phyloP scores from a whole-genome alignment of 2,888 invertebrate species.

The Pterostichus madidus region DNA sequence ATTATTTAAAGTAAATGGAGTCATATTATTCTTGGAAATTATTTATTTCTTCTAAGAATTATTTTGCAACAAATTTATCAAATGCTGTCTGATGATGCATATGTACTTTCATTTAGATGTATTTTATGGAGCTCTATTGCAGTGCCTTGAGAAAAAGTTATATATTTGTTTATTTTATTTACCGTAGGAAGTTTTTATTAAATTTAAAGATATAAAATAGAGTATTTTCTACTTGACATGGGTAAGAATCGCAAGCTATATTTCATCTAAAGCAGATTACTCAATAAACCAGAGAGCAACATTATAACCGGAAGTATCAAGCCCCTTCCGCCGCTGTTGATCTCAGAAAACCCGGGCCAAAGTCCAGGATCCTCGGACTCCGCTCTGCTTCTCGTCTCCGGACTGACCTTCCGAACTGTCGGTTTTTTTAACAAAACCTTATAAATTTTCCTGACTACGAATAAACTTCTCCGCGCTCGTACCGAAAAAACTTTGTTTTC shows the following conservation, averaged over 20 bases:
- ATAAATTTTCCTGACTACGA: constrained; percentile 64
- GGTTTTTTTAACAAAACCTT: constrained; percentile 63
- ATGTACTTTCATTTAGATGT: too few species aligned
- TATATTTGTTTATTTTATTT: too few species aligned
- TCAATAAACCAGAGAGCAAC: constrained; percentile 38
- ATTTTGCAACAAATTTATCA: too few species aligned
- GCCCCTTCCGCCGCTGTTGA: not conserved
- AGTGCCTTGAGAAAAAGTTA: too few species aligned
- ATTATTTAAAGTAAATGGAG: too few species aligned
- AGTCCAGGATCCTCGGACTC: not conserved
- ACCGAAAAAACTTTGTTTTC: constrained; percentile 62
- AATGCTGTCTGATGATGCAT: too few species aligned
- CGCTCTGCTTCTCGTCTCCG: constrained; percentile 2
- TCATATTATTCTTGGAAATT: too few species aligned
- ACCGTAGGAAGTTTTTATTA: too few species aligned
- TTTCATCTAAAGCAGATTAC: constrained; percentile 54
- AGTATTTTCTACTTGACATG: constrained; percentile 20
- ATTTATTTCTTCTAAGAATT: too few species aligned
- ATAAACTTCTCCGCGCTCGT: constrained; percentile 63
- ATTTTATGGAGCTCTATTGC: too few species aligned
- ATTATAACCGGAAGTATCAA: constrained; percentile 39
- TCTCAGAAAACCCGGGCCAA: not conserved
- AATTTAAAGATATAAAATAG: too few species aligned
- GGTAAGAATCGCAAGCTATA: constrained; percentile 29
- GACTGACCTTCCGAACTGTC: constrained; percentile 57